Evolutionary conservation across 1,140 invertebrate genomes (phyloP), one percentile per base, ranked within the genome.

Genomic region (Eubasilissa regina): DNA sequence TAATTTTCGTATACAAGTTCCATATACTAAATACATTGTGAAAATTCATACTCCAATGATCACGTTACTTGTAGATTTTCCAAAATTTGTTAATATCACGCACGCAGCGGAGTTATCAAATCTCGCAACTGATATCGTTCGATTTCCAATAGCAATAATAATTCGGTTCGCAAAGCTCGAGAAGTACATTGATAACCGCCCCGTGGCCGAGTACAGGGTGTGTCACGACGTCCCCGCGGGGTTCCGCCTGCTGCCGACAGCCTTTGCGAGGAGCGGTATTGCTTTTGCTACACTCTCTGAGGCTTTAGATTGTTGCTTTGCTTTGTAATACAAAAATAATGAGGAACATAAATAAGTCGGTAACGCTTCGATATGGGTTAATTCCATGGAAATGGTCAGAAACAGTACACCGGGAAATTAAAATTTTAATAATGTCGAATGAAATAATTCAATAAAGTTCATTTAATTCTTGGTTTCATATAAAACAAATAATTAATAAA

Each of bases 201-300:
- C 55, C 9, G 8, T 58, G 4, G 15, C 55, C 15, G n/a, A 13
- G 21, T 58, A 58, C 55, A 58, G 55, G 55, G 55, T 21, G 55
- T 15, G 55, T 58, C 55, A 7, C 55, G 17, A 58, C 15, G 55
- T 58, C 55, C 13, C 55, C 55, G 55, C 55, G 55, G 55, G 55
- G 55, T 10, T 15, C 3, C 55, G 9, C 55, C 55, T 58, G 55
- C 21, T 15, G 55, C 55, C 17, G 55, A 58, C 55, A 58, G 17
- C 55, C 55, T 19, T 58, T 58, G 0, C 13, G 17, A 15, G 21
- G 21, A 58, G n/a, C 53, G 53, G 10, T 10, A 17, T 58, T 15
- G 12, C 55, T 58, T 15, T 15, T 15, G 55, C 55, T 58, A 55
- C 55, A 58, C 55, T 15, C 55, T 4, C 15, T 55, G 25, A 35